Evolutionary conservation across 2,888 invertebrate genomes (phyloP), one percentile per base, ranked within the genome.

Genomic region (Blastobasis adustella): DNA sequence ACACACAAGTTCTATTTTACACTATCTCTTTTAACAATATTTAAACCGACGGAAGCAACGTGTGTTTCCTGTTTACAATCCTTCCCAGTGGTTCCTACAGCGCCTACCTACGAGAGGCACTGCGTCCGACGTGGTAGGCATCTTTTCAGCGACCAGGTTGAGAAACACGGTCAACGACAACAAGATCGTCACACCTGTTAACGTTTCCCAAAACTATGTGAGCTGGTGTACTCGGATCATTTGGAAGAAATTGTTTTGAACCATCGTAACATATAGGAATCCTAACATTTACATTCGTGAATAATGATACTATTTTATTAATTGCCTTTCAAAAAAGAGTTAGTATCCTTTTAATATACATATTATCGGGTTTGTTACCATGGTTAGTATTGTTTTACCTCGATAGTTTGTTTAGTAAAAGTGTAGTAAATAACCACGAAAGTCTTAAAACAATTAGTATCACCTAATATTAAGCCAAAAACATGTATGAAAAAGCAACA

Each of bases 121-220:
- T 85, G 94, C 94, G 85, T 94, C 94, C 86, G 94, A 94, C 73
- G 94, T 92, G 66, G 93, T 93, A 85, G 97, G 97, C 93, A 98
- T 95, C 90, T 96, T 97, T 93, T 98, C 97, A 70, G 97, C 96
- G 81, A 98, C 97, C 92, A 98, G 94, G 91, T 97, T 96, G 90
- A 97, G 94, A 93, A 98, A 98, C 89, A 98, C 97, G 90, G 97
- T 98, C 92, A 98, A 93, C 88, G 98, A 98, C 89, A 98, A 94
- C 89, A 97, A 94, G 88, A 97, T 97, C 89, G 96, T 97, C 90
- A 97, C 96, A 91, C 96, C 97, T 97, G 94, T 85, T 92, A 91
- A 85, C 75, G 82, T 68, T 76, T 75, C 76, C 73, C 67, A 67
- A 65, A 57, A 56, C 54, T 56, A 53, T 59, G 58, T 66, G 56